phyloP scores from a whole-genome alignment of 2,797 vertebrate species.

The Coilia nasus region DNA sequence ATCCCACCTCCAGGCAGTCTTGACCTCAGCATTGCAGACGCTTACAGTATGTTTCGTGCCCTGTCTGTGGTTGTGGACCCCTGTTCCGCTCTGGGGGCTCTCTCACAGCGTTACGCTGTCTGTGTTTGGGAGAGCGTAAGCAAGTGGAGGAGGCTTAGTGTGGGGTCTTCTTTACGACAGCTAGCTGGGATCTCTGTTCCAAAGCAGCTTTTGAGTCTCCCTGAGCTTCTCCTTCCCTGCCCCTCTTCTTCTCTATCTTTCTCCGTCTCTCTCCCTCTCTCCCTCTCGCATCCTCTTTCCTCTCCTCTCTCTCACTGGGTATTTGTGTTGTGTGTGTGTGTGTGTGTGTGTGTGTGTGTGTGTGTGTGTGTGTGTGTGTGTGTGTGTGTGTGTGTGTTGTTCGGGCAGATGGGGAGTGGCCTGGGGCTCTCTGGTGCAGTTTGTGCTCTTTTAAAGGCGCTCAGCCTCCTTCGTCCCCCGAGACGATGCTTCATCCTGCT shows the following conservation, averaged over 20 bases:
- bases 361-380: conserved; percentile 31
- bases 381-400: conserved; percentile 1
- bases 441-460: conserved; percentile 52
- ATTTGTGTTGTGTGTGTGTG: background rate
- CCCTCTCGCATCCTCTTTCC: background rate
- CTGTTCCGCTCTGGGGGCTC: too few relatives aligned
- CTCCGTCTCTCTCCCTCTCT: background rate
- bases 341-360: too few relatives aligned
- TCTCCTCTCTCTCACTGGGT: conserved; percentile 52
- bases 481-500: background rate
- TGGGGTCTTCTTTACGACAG: too few relatives aligned
- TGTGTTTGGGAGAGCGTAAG: too few relatives aligned
- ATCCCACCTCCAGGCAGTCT: too few relatives aligned
- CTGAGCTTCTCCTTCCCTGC: background rate
- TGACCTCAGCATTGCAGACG: too few relatives aligned
- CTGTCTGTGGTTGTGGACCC: too few relatives aligned
- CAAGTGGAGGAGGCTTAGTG: too few relatives aligned
- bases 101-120: too few relatives aligned
- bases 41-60: too few relatives aligned
- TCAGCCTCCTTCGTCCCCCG: conserved; percentile 38
- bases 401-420: conserved; percentile 43
- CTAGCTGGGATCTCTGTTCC: too few relatives aligned
- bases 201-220: background rate
- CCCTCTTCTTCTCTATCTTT: conserved; percentile 1
- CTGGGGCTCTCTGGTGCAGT: conserved; percentile 47